These are phyloP conservation scores for Electrophaes corylata DNA, from an alignment of 2,888 invertebrate genomes.

Conservation along the genomic window DNA sequence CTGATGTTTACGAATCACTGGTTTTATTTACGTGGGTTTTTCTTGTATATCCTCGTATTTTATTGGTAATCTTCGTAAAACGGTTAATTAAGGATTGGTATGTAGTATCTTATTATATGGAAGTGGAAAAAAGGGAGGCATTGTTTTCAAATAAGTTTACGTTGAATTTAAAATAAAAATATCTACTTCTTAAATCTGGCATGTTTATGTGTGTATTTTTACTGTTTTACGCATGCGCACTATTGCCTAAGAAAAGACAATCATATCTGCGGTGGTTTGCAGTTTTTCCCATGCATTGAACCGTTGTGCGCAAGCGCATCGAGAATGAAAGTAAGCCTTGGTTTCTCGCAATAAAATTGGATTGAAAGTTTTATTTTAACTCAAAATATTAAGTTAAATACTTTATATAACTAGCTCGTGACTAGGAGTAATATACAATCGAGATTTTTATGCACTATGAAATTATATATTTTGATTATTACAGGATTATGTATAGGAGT, in stretches of 20 bases:
- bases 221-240: conserved; percentile 35
- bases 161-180: background rate
- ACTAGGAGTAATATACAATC: background rate
- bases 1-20: background rate
- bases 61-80: too few species aligned
- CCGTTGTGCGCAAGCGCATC: conserved; percentile 33
- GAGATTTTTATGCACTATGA: background rate
- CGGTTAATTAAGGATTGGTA: too few species aligned
- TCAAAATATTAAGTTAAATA: background rate
- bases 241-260: conserved; percentile 48
- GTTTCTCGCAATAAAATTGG: conserved; percentile 29
- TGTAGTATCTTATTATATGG: too few species aligned
- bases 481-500: background rate
- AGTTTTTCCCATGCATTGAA: conserved; percentile 56
- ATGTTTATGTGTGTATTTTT: conserved; percentile 44
- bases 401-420: background rate
- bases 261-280: conserved; percentile 41
- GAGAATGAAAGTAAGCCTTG: conserved; percentile 59
- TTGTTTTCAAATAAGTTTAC: background rate
- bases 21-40: too few species aligned
- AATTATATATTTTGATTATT: too few species aligned
- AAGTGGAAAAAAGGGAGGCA: background rate
- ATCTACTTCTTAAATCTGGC: background rate
- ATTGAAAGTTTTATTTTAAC: conserved; percentile 23
- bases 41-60: too few species aligned